A percentile compares a stretch with the other conserved stretches of the same genome.
These are phyloP conservation scores for Allygus modestus DNA, from an alignment of 2,888 invertebrate species.

Conservation along the genomic window DNA sequence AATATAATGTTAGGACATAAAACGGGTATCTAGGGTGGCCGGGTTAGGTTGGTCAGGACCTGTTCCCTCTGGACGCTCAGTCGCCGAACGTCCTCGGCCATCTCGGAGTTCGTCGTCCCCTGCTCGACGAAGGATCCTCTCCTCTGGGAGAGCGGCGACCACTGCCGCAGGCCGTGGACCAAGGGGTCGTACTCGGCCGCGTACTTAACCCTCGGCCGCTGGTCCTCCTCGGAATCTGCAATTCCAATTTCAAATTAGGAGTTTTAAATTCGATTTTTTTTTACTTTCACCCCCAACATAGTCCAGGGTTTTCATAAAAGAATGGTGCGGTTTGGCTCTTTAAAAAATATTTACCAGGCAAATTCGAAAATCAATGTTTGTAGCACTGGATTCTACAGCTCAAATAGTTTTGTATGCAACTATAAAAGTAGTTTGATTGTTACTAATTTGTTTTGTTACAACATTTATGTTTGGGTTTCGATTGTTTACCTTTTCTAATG, in stretches of 20 bases:
- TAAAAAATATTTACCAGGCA: too few relatives aligned
- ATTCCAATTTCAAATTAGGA: background rate
- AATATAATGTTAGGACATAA: background rate
- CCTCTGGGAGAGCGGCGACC: conserved; percentile 17
- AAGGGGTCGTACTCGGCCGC: conserved; percentile 44
- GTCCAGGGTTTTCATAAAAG: too few relatives aligned
- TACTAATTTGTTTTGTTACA: too few relatives aligned
- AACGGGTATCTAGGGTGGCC: background rate
- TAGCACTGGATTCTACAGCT: too few relatives aligned
- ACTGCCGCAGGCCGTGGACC: conserved; percentile 59
- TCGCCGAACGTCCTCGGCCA: background rate
- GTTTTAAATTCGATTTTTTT: too few relatives aligned
- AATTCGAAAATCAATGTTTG: too few relatives aligned
- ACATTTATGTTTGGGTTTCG: too few relatives aligned
- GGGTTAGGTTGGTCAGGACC: background rate
- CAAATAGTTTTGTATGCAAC: too few relatives aligned
- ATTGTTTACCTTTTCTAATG: too few relatives aligned
- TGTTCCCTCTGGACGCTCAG: background rate
- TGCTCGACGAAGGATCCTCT: background rate
- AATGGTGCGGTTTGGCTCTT: too few relatives aligned
- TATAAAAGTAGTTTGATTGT: too few relatives aligned
- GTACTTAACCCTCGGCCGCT: background rate
- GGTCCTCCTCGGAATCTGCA: background rate
- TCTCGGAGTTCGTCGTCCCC: background rate
- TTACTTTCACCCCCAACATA: too few relatives aligned